Evolutionary conservation across 2,888 invertebrate genomes (phyloP), one percentile per base, ranked within the genome.

Genomic region (Lamproptera curius): DNA sequence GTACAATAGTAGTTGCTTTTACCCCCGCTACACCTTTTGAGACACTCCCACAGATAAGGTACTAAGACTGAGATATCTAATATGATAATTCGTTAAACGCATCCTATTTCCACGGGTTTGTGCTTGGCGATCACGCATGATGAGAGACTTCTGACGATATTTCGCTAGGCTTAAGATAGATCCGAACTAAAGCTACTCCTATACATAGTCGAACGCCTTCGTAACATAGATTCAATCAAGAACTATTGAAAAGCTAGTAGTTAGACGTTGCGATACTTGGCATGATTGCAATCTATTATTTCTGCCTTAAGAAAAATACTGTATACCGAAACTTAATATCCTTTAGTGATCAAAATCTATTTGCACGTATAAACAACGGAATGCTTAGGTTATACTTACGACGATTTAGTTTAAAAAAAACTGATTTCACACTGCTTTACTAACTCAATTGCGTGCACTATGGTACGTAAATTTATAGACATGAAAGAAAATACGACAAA

Each of bases 1-100:
- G 86, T 85, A 81, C 54, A 58, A 63, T 66, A 72, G 81, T 85
- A 84, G 85, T 70, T 69, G 85, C 86, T 86, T 84, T 58, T 58
- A 62, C 75, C 67, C 73, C 73, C 63, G 66, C 64, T 54, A 54
- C 58, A 60, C 55, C 59, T 54, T 55, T 26, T 48, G 45, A 38
- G 40, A 46, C 61, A 66, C 64, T 62, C 62, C 49, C 60, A 58
- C 51, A 53, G 65, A 65, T 63, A 57, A 65, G 65, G 63, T 53
- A 50, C 54, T 38, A 46, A 31, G 11, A n/a, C 3, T n/a, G n/a
- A 11, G 44, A 47, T 40, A 46, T 43, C 35, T 16, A 36, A 34
- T 31, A 46, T 57, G 55, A 50, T 50, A 50, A 51, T 55, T 53
- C 47, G 53, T 50, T 52, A 41, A 17, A 28, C 16, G 46, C 56